Evolutionary conservation across 1,140 invertebrate species (phyloP), one percentile per base, ranked within the genome.

Genomic region (Scaptomyza hsui): DNA sequence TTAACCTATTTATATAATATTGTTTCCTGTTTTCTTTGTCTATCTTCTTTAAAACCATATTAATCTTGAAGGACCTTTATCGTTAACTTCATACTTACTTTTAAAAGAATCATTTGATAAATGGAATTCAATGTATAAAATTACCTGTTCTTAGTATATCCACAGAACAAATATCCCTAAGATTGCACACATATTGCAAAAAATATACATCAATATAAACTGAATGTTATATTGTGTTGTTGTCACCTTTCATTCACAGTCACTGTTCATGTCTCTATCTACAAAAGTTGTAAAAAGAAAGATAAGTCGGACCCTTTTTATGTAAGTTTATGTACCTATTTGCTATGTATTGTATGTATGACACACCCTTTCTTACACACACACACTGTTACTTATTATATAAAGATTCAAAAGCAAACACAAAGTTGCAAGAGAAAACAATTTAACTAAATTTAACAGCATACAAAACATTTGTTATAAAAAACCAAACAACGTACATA

Each of bases 181-280:
- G 1, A 45, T 18, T 41, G 1, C 4, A 21, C 19, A 21, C 19
- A 35, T 12, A 15, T 15, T 15, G 10, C 16, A 24, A n/a, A 48
- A 10, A 26, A 62, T 73, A n/a, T 72, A 73, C 73, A 56, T 78
- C 78, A 73, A 62, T 52, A 68, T 37, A 41, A 44, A 24, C 18
- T 59, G 52, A 79, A 76, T 85, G 73, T 80, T 85, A 80, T 77
- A 70, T 80, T 86, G 77, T 80, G 76, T 85, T 85, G 73, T 70
- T 85, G 73, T 85, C 78, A 75, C 53, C 42, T 47, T 74, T 78
- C 69, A 52, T 78, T 78, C 68, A 72, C 53, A 59, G 52, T 79
- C 70, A 75, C 73, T 75, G 63, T 79, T 64, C 45, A 75, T 75
- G 56, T 67, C 61, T 49, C 56, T 48, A 39, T 44, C 16, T 4